A percentile compares a stretch with the other conserved stretches of the same genome.
These are phyloP conservation scores for Trissolcus basalis DNA, from an alignment of 1,140 invertebrate species.

Conservation along the genomic window DNA sequence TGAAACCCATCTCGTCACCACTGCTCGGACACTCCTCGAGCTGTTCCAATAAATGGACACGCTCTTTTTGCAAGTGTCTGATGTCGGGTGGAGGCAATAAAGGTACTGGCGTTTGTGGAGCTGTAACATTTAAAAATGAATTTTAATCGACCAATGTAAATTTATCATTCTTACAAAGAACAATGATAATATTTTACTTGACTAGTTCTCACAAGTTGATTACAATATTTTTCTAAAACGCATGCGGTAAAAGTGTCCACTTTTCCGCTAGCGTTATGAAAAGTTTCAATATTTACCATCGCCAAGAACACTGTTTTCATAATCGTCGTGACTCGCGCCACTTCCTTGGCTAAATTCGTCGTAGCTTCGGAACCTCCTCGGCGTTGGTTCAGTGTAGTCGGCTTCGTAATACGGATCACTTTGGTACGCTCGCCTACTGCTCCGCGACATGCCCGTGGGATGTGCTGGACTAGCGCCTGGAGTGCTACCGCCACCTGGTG, in stretches of 20 bases:
- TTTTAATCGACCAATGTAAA: too few relatives aligned
- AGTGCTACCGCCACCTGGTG: slow-evolving; percentile 70
- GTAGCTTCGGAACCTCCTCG: slow-evolving; percentile 78
- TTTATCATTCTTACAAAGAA: too few relatives aligned
- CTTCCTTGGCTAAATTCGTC: slow-evolving; percentile 82
- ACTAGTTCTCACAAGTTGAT: too few relatives aligned
- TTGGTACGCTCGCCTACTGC: slow-evolving; percentile 69
- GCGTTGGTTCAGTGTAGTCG: slow-evolving; percentile 75
- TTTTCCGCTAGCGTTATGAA: too few relatives aligned
- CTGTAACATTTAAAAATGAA: slow-evolving; percentile 55
- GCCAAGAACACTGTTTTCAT: slow-evolving; percentile 66
- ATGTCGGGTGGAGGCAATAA: slow-evolving; percentile 78
- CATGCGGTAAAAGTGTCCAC: slow-evolving; percentile 51
- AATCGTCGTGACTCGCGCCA: slow-evolving; percentile 80
- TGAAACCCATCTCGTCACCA: slow-evolving; percentile 81
- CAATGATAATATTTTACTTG: too few relatives aligned
- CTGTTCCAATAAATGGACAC: slow-evolving; percentile 82
- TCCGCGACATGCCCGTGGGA: slow-evolving; percentile 70
- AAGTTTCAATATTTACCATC: slow-evolving; percentile 72
- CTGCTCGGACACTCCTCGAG: slow-evolving; percentile 84
- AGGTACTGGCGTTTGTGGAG: slow-evolving; percentile 63
- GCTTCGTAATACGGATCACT: slow-evolving; percentile 72
- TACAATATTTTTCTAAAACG: too few relatives aligned
- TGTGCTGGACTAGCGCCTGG: slow-evolving; percentile 73
- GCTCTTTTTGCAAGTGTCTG: slow-evolving; percentile 82